Evolutionary conservation across 2,888 invertebrate species (phyloP).

Genomic region (Sclerodermus sp.): DNA sequence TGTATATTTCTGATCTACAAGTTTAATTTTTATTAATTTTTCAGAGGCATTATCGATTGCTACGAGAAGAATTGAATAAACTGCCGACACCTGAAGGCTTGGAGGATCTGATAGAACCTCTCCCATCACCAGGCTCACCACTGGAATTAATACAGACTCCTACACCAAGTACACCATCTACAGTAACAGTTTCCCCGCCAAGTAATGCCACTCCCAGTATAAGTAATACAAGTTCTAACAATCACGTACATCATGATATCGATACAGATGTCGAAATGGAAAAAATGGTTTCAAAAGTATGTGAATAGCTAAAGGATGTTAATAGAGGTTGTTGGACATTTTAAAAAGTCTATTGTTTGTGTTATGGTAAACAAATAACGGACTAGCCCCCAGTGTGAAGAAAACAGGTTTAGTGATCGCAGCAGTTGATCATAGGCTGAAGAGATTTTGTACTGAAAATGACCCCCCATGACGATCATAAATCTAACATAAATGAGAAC

Average conservation of each 20-base stretch:
- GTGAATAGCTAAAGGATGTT: constrained; percentile 60
- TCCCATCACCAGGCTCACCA: constrained; percentile 52
- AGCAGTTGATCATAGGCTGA: neutral
- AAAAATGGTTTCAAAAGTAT: constrained; percentile 74
- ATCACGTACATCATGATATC: constrained; percentile 57
- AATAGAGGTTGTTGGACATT: constrained; percentile 57
- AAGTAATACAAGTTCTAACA: constrained; percentile 36
- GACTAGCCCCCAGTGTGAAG: constrained; percentile 5
- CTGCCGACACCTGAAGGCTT: constrained; percentile 77
- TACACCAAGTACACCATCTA: constrained; percentile 49
- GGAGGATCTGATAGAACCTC: constrained; percentile 70
- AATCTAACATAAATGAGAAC: constrained; percentile 3
- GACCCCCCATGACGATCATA: constrained; percentile 9
- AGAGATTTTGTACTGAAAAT: constrained; percentile 6
- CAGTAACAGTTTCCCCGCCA: constrained; percentile 35
- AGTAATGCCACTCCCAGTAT: constrained; percentile 33
- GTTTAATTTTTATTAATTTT: constrained; percentile 29
- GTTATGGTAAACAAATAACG: constrained; percentile 38
- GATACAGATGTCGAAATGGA: constrained; percentile 76
- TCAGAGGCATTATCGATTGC: constrained; percentile 78
- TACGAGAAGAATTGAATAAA: constrained; percentile 84
- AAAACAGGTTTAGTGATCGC: neutral
- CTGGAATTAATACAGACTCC: constrained; percentile 52
- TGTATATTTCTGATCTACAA: neutral
- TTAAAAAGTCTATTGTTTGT: constrained; percentile 55